Evolutionary conservation across 2,113 vertebrate genomes (phyloP), one percentile per base, ranked within the genome.

Genomic region (Trogon surrucura): DNA sequence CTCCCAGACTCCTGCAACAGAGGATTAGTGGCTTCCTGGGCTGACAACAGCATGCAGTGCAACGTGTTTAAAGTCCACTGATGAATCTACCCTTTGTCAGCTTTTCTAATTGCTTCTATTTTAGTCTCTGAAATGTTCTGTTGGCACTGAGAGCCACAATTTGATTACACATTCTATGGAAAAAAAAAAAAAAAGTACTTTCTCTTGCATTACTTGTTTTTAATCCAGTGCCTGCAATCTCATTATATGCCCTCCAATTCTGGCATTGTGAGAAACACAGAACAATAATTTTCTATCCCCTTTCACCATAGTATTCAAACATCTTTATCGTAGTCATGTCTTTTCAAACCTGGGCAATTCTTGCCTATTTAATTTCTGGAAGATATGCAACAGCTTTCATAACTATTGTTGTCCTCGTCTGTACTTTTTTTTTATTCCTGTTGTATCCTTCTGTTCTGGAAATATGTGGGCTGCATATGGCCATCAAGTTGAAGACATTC

Each of bases 91-190:
- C 25, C 64, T 80, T 17, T 56, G 60, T 29, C 71, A 94, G 44
- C 22, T 93, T 83, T 90, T 69, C 72, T 92, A 92, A 92, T 74
- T 90, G 64, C 48, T 92, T 83, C 88, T 90, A 58, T 90, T 84
- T 90, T 34, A 70, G 56, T 66, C 16, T 80, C 58, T 78, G 56
- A 91, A 93, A 88, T 62, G 47, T 83, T 90, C 62, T 85, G 50
- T 65, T 94, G 85, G 71, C 82, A 91, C 34, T 8, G 36, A 85
- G 34, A 91, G 15, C 2, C 48, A 70, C 36, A 73, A 85, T 83
- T 89, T 66, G 67, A 90, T 85, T 94, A 92, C 47, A 80, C 25
- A 29, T 11, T 62, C 41, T 16, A 64, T 47, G 58, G 64, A 50
- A 85, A 56, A 80, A 88, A 69, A 32, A 67, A 50, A 85, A 56